These are phyloP conservation scores for Trinectes maculatus DNA, from an alignment of 2,113 vertebrate species.

Conservation along the genomic window DNA sequence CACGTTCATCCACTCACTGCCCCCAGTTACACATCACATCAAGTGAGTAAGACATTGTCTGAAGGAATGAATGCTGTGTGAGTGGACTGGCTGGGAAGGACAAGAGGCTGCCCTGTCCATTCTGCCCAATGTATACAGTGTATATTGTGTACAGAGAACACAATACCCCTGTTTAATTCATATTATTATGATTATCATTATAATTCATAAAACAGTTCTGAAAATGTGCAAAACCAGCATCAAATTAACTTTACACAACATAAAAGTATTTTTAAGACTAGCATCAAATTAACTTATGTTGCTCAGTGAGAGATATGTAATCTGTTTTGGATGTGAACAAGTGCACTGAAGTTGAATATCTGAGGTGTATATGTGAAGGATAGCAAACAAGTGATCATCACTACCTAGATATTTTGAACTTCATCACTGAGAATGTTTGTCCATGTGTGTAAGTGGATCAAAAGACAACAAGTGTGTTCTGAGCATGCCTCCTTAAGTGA, in stretches of 20 bases:
- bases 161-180: no score
- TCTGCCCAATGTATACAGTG: no score
- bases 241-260: no score
- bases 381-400: neutral
- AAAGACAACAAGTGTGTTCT: neutral
- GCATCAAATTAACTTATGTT: no score
- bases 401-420: neutral
- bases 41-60: conserved; percentile 49
- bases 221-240: no score
- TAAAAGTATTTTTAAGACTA: no score
- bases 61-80: conserved; percentile 38
- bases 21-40: neutral
- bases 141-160: no score
- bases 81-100: conserved; percentile 21
- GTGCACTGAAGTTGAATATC: no score
- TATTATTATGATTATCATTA: no score
- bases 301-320: no score
- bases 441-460: neutral
- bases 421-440: neutral
- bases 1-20: neutral
- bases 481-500: neutral
- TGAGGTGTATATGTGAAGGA: conserved; percentile 6
- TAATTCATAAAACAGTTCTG: no score
- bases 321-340: no score
- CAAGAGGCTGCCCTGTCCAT: conserved; percentile 51